A percentile compares a stretch with the other conserved stretches of the same genome.
Conservation (phyloP, 2,888 invertebrate species). For the Heliconius cydno region DNA sequence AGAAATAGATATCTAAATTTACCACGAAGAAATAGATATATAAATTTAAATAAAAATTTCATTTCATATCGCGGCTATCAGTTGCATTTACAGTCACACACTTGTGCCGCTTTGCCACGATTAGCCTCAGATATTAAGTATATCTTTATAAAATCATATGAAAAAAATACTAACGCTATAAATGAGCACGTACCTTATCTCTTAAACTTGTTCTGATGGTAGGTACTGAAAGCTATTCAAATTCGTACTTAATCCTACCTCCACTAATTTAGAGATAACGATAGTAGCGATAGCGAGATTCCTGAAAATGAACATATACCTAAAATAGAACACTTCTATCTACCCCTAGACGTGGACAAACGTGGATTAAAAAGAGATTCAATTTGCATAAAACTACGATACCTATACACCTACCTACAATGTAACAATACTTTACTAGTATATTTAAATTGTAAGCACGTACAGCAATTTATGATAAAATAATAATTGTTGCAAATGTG, state of each 20-base stretch:
- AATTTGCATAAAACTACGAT: slow-evolving; percentile 51
- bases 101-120: too few relatives aligned
- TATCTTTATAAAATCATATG: background rate
- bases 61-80: too few relatives aligned
- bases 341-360: slow-evolving; percentile 38
- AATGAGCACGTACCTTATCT: slow-evolving; percentile 23
- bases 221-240: slow-evolving; percentile 50
- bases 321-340: slow-evolving; percentile 34
- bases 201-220: slow-evolving; percentile 29
- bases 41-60: too few relatives aligned
- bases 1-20: too few relatives aligned
- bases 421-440: background rate
- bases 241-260: slow-evolving; percentile 58
- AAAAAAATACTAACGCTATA: background rate
- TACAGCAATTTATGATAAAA: background rate
- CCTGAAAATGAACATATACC: slow-evolving; percentile 56
- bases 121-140: too few relatives aligned
- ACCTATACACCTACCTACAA: background rate
- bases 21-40: too few relatives aligned
- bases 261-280: slow-evolving; percentile 70
- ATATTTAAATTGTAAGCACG: background rate
- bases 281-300: slow-evolving; percentile 49
- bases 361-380: slow-evolving; percentile 55
- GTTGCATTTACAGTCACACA: too few relatives aligned
- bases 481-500: background rate